Conservation (phyloP, 2,113 vertebrate genomes). For the Serinus canaria region DNA sequence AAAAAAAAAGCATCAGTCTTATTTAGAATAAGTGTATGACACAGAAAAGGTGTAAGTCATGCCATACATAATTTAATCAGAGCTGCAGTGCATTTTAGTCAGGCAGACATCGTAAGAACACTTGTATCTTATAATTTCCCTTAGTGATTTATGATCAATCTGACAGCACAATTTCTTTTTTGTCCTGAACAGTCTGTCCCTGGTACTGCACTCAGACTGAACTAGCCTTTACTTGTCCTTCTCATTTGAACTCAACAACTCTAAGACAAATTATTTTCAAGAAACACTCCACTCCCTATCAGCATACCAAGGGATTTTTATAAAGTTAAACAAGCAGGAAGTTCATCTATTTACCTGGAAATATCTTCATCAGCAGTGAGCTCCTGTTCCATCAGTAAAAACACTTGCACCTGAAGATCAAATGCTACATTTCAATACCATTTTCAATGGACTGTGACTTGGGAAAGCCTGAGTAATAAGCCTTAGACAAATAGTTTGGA, state of each 20-base stretch:
- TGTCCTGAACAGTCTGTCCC: background rate
- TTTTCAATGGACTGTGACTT: background rate
- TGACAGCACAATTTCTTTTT: background rate
- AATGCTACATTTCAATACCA: background rate
- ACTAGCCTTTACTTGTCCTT: background rate
- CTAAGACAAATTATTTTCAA: background rate
- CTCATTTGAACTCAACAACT: background rate
- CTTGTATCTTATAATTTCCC: background rate
- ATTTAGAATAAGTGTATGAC: background rate
- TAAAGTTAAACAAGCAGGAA: background rate
- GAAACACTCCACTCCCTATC: background rate
- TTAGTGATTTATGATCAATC: background rate
- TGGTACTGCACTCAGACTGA: background rate
- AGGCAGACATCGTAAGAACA: background rate
- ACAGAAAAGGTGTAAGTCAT: background rate
- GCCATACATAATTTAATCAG: background rate
- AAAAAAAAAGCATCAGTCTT: background rate
- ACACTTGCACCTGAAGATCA: conserved; percentile 84
- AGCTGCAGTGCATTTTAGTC: background rate
- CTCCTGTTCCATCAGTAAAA: conserved; percentile 90
- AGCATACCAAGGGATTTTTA: background rate
- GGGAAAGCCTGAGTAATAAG: background rate
- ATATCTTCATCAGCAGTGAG: conserved; percentile 96
- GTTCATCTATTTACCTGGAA: conserved; percentile 80
- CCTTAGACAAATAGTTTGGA: background rate